Percentiles rank a stretch among this genome's conserved stretches.
Evolutionary conservation across 2,113 vertebrate species (phyloP).

Genomic region (Gnathonemus echidnorhynchus): DNA sequence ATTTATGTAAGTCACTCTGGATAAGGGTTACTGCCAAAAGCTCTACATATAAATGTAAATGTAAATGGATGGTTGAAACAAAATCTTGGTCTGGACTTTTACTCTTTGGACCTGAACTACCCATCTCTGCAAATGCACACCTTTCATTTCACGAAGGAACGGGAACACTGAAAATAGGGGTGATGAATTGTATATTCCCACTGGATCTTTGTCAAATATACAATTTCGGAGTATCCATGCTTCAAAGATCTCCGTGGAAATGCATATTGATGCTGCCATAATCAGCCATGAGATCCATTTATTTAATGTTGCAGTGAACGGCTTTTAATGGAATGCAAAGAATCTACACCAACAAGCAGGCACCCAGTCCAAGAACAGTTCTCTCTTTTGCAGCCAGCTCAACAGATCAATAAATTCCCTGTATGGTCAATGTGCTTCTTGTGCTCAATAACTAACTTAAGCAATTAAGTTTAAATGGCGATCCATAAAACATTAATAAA

Average conservation of each 20-base stretch:
- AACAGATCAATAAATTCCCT: not conserved
- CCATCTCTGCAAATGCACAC: conserved; percentile 36
- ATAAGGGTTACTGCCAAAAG: too few relatives aligned
- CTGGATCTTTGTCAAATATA: not conserved
- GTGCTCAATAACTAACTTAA: not conserved
- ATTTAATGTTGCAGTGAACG: not conserved
- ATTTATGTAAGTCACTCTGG: too few relatives aligned
- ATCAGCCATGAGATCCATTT: not conserved
- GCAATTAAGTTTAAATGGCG: conserved; percentile 8
- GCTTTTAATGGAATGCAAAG: not conserved
- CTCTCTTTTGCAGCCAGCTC: not conserved
- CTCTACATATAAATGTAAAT: too few relatives aligned
- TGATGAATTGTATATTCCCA: not conserved
- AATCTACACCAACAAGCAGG: not conserved
- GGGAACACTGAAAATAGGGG: not conserved
- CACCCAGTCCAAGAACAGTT: not conserved
- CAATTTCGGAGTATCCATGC: not conserved
- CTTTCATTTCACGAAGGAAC: conserved; percentile 29
- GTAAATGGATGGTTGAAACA: not conserved
- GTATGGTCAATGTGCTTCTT: not conserved
- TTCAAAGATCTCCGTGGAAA: not conserved
- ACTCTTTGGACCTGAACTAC: not conserved
- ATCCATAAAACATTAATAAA: not conserved
- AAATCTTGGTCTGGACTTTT: not conserved
- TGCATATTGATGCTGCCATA: not conserved